Conservation (phyloP, 2,888 invertebrate genomes). For the Exephanes ischioxanthus region DNA sequence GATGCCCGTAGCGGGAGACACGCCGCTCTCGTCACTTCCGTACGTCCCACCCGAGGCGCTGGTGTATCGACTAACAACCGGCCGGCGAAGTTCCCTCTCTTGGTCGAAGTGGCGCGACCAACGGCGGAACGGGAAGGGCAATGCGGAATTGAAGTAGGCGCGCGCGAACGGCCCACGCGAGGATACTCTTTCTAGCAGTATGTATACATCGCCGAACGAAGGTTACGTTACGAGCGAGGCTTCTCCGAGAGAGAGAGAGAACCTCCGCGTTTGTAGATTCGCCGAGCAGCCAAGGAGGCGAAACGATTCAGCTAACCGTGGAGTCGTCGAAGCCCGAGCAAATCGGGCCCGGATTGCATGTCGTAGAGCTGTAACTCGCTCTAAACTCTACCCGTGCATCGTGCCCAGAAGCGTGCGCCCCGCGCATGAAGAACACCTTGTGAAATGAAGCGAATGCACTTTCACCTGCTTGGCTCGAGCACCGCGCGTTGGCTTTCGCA, state of each 20-base stretch:
- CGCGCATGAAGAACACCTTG: constrained; percentile 70
- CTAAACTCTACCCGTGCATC: constrained; percentile 23
- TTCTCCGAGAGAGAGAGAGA: neutral
- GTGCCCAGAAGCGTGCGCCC: constrained; percentile 59
- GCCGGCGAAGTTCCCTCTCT: constrained; percentile 29
- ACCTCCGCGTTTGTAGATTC: constrained; percentile 13
- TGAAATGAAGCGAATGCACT: constrained; percentile 81
- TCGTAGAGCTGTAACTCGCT: constrained; percentile 9
- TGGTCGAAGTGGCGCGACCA: neutral
- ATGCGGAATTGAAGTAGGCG: constrained; percentile 14
- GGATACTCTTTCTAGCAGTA: neutral
- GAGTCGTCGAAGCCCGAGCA: constrained; percentile 22
- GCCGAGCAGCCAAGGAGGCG: constrained; percentile 10
- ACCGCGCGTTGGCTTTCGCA: constrained; percentile 71
- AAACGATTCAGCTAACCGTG: constrained; percentile 13
- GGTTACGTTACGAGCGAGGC: constrained; percentile 1
- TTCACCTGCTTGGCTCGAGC: constrained; percentile 73
- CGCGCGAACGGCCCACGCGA: neutral
- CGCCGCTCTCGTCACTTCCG: constrained; percentile 29
- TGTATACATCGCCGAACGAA: constrained; percentile 7
- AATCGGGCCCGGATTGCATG: constrained; percentile 34
- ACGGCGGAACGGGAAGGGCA: constrained; percentile 2
- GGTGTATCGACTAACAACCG: constrained; percentile 11
- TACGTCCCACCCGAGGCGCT: neutral
- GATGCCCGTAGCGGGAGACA: constrained; percentile 33